phyloP scores from a whole-genome alignment of 2,113 vertebrate genomes.

The Ranitomeya imitator region DNA sequence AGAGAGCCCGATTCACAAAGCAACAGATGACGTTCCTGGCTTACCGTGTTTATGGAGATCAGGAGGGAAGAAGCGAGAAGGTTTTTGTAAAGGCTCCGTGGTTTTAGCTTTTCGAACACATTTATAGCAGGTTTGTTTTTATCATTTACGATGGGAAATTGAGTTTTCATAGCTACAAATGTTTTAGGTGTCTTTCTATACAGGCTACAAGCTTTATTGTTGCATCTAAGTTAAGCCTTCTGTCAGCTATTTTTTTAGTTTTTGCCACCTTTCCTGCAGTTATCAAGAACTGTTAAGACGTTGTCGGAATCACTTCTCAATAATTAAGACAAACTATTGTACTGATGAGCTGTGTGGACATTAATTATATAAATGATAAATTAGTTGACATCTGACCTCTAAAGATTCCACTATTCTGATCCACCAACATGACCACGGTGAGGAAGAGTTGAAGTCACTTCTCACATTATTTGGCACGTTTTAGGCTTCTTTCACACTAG shows the following conservation, averaged over 20 bases:
- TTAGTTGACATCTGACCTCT: no score
- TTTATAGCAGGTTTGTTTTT: background rate
- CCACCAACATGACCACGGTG: no score
- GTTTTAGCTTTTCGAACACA: background rate
- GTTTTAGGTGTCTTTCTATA: background rate
- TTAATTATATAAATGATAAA: no score
- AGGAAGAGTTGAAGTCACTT: no score
- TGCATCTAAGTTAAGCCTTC: no score
- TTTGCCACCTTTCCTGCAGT: background rate
- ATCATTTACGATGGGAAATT: background rate
- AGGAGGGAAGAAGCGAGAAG: background rate
- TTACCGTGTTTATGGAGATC: background rate
- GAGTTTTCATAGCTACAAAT: background rate
- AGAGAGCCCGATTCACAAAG: background rate
- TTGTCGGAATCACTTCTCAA: background rate
- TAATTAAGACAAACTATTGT: background rate
- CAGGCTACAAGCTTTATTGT: no score
- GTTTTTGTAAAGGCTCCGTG: background rate
- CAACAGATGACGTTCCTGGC: background rate
- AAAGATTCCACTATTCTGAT: no score
- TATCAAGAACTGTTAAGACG: background rate
- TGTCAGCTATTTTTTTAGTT: background rate
- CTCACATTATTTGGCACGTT: no score
- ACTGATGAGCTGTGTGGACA: no score
- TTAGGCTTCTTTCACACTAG: no score